A percentile compares a stretch with the other conserved stretches of the same genome.
These are phyloP conservation scores for Lytechinus variegatus DNA, from an alignment of 35 echinoderm and acorn worm genomes.

Conservation along the genomic window DNA sequence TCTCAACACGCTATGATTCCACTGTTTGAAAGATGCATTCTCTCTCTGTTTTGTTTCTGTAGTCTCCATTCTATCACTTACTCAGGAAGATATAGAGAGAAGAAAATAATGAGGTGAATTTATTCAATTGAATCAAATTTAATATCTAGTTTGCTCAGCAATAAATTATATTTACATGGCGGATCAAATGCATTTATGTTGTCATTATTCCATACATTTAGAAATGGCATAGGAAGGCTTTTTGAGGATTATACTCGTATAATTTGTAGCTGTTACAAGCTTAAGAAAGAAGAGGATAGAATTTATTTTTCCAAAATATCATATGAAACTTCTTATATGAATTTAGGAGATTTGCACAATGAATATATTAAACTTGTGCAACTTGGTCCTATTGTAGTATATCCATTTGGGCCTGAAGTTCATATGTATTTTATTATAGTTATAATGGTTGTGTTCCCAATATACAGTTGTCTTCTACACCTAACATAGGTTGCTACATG, in stretches of 20 bases:
- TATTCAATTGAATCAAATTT: conserved; percentile 1
- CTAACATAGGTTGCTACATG: background rate
- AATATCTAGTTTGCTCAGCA: background rate
- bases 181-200: background rate
- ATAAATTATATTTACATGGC: background rate
- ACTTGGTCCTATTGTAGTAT: background rate
- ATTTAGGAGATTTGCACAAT: background rate
- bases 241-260: background rate
- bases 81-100: conserved; percentile 37
- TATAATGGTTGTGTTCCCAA: background rate
- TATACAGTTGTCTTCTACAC: background rate
- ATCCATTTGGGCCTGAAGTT: background rate
- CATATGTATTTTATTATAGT: background rate
- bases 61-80: conserved; percentile 13
- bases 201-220: background rate
- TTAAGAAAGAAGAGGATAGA: background rate
- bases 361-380: background rate
- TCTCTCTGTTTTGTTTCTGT: conserved; percentile 43
- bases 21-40: background rate
- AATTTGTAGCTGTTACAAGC: background rate
- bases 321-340: background rate
- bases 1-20: background rate
- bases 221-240: background rate
- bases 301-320: background rate
- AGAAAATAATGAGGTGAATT: conserved; percentile 35